Base-by-base conservation (phyloP, 2,113 vertebrate species). In the Athene noctua region DNA sequence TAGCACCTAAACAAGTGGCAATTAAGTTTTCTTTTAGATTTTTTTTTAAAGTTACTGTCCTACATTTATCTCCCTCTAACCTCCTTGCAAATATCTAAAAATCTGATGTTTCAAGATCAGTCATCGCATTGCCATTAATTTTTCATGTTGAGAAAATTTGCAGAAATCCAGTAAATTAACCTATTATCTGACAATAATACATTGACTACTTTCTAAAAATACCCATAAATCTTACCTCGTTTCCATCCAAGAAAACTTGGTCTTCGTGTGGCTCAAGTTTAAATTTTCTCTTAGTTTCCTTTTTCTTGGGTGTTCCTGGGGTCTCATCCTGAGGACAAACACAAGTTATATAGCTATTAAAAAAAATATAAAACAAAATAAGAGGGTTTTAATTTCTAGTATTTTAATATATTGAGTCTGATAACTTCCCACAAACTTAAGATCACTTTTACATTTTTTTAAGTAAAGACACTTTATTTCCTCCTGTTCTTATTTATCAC, bases 271-370 rank as follows among this genome's bases (percentile, higher is more conserved):
- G 99, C 97, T 99, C 99, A 95, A 99, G 98, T 97, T 99, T 99
- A 97, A 99, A 99, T 98, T 99, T 99, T 98, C 99, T 99, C 98
- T 99, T 99, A n/a, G 98, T 98, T 92, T 99, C 99, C 79, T 99
- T 99, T 97, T 99, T 99, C 97, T 99, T 99, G 27, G 99, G 99
- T 58, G 98, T 99, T 89, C 99, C 99, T 67, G 99, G 99, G 81
- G 98, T 98, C 77, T 99, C 99, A 79, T 99, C 99, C 99, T 99
- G 91, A 87, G 38, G 67, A 96, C 51, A 97, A 68, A 90, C 8
- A 92, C 68, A 52, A 72, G 52, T 36, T 11, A 63, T 4, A 87
- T 7, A 18, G 16, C 44, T 42, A 21, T 38, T 13, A 6, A 9
- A 57, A 66, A 62, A 18, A 10, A 17, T 18, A 17, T 7, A 46